Percentiles rank a stretch among this genome's conserved stretches.
phyloP scores from a whole-genome alignment of 92 coral and sea anemone species.

The Chrysogorgia sp. region DNA sequence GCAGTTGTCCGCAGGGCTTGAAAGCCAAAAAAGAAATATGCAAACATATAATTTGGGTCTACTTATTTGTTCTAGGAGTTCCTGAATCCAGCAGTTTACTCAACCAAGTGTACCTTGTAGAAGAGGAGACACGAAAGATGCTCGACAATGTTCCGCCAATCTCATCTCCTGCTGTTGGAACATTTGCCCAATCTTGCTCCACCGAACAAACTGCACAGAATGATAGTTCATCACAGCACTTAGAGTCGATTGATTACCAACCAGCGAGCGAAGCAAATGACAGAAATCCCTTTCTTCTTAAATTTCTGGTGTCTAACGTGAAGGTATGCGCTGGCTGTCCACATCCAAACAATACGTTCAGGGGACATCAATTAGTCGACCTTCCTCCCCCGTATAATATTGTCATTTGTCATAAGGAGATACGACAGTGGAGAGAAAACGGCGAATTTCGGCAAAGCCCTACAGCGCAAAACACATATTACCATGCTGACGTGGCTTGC shows the following conservation, averaged over 20 bases:
- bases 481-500: conserved; percentile 36
- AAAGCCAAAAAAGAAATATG: conserved; percentile 41
- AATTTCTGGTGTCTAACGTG: conserved; percentile 25
- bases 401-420: conserved; percentile 38
- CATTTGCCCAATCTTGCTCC: background rate
- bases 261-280: conserved; percentile 39
- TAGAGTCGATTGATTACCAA: conserved; percentile 1
- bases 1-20: conserved; percentile 30
- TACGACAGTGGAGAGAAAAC: conserved; percentile 24
- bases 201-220: background rate
- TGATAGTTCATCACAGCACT: background rate
- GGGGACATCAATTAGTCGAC: background rate
- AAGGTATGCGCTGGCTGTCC: conserved; percentile 43
- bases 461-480: conserved; percentile 36
- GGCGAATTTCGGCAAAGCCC: conserved; percentile 35
- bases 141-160: conserved; percentile 1
- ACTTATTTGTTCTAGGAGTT: conserved; percentile 21
- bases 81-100: conserved; percentile 8
- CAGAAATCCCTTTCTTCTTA: background rate
- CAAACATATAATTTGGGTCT: conserved; percentile 48
- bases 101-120: conserved; percentile 14
- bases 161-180: background rate
- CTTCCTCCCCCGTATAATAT: conserved; percentile 35
- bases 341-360: conserved; percentile 14
- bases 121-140: background rate